Evolutionary conservation across 2,888 invertebrate species (phyloP), one percentile per base, ranked within the genome.

Genomic region (Epistrophe grossulariae): DNA sequence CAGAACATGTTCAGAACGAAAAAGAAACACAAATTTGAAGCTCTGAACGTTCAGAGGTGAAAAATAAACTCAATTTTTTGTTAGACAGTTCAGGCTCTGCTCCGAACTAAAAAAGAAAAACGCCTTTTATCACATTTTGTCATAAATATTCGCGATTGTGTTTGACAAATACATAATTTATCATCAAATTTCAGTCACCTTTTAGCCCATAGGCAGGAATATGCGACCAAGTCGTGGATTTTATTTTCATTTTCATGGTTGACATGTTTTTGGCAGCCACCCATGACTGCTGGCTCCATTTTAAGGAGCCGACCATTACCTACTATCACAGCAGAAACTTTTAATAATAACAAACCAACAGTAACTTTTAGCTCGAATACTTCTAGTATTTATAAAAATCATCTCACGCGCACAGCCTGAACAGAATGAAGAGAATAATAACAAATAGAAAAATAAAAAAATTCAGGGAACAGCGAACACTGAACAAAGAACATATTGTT

Each of bases 351-450:
- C n/a, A 64, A 62, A 28, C 10, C n/a, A n/a, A n/a, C 52, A 40
- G 5, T n/a, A 62, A 60, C 45, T 64, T 79, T 76, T 35, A 71
- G 71, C 76, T 72, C 66, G 66, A 72, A 66, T 76, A 76, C 74
- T 71, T 76, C 45, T 66, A 28, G 66, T 66, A 64, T 79, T 76
- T 64, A 76, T 71, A 31, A 71, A 76, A 79, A 71, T 71, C 59
- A 76, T 79, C n/a, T 48, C 50, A 59, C 55, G 43, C 62, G 35
- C 50, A 79, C 35, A 76, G 71, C 9, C 64, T 28, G 11, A 31
- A 48, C 48, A 10, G 48, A 60, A 68, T 24, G 24, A 57, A 11
- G 17, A n/a, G 35, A 57, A 57, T 8, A 28, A 55, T 2, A 45
- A 24, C 9, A 43, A 24, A 1, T 6, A 24, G 9, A 62, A 45